Conservation (phyloP, 2,797 vertebrate genomes). For the Helarctos malayanus region DNA sequence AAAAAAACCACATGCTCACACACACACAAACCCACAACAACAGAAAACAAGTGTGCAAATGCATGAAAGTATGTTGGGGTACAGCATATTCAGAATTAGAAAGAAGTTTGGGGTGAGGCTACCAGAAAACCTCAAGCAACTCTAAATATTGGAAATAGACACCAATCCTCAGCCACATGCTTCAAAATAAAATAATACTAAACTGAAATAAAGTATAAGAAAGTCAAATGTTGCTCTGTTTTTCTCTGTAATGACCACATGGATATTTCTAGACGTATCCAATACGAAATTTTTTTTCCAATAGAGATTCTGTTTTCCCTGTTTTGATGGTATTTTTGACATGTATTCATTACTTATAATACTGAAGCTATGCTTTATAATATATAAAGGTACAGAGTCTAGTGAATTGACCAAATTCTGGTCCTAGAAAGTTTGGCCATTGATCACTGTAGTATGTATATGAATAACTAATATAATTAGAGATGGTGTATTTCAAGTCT, state of each 20-base stretch:
- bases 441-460: neutral
- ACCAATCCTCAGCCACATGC: neutral
- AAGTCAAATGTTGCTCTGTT: neutral
- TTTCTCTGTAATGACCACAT: neutral
- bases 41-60: neutral
- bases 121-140: neutral
- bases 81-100: neutral
- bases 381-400: neutral
- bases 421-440: neutral
- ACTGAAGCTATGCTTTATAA: neutral
- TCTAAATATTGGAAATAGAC: neutral
- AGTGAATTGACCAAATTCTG: neutral
- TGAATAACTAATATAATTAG: neutral
- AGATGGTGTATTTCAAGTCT: neutral
- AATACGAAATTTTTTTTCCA: neutral
- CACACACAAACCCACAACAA: no score
- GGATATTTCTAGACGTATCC: neutral
- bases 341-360: neutral
- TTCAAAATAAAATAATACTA: neutral
- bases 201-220: neutral
- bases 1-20: neutral
- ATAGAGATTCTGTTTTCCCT: neutral
- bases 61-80: neutral
- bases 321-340: neutral
- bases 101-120: neutral